Evolutionary conservation across 2,888 invertebrate genomes (phyloP).

Genomic region (Argyresthia goedartella): DNA sequence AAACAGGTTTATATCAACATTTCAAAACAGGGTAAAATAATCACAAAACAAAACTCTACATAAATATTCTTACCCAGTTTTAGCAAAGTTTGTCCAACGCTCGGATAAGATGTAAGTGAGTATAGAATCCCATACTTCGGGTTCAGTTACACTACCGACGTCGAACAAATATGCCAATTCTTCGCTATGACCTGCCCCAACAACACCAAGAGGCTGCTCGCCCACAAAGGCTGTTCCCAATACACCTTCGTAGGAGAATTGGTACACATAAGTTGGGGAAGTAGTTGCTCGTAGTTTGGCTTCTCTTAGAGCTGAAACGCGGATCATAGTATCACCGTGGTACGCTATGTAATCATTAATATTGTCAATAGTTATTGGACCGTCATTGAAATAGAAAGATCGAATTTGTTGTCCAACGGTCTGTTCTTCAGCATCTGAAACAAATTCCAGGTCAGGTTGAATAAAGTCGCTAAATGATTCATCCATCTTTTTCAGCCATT

Average conservation of each 20-base stretch:
- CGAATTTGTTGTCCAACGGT: slow-evolving; percentile 27
- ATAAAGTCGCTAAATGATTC: slow-evolving; percentile 38
- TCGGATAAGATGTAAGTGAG: slow-evolving; percentile 42
- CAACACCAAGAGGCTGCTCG: slow-evolving; percentile 30
- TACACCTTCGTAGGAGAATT: slow-evolving; percentile 50
- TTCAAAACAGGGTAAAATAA: too few species aligned
- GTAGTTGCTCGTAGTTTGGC: slow-evolving; percentile 26
- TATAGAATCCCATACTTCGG: slow-evolving; percentile 22
- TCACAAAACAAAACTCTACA: too few species aligned
- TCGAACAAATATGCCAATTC: slow-evolving; percentile 49
- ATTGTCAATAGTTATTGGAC: slow-evolving; percentile 20
- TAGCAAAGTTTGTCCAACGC: slow-evolving; percentile 56
- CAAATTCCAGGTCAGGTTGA: slow-evolving; percentile 43
- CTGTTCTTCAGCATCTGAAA: slow-evolving; percentile 22
- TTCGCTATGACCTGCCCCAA: slow-evolving; percentile 44
- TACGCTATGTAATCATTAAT: slow-evolving; percentile 34
- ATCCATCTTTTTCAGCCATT: slow-evolving; percentile 48
- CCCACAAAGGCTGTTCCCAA: slow-evolving; percentile 36
- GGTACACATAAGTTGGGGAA: slow-evolving; percentile 37
- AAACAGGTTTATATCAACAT: too few species aligned
- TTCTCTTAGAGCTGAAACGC: slow-evolving; percentile 47
- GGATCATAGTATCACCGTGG: slow-evolving; percentile 52
- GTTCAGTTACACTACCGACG: slow-evolving; percentile 12
- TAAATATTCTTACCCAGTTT: slow-evolving; percentile 45
- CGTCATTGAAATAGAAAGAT: slow-evolving; percentile 32